A percentile compares a stretch with the other conserved stretches of the same genome.
Evolutionary conservation across 1,140 invertebrate genomes (phyloP).

Genomic region (Papilio xuthus): DNA sequence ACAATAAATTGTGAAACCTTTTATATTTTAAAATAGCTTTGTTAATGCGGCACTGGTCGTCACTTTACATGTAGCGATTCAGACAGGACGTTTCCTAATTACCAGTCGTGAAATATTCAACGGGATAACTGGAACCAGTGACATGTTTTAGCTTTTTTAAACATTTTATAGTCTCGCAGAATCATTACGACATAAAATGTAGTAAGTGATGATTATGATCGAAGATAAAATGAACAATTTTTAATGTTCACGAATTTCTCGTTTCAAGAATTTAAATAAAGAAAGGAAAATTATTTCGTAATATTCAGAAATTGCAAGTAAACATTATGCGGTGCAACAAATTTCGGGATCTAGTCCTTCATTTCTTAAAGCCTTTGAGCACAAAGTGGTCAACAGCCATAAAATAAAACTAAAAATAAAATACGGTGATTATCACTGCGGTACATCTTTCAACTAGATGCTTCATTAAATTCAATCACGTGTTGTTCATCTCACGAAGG

Average conservation of each 20-base stretch:
- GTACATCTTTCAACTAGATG: constrained; percentile 22
- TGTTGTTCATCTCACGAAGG: constrained; percentile 34
- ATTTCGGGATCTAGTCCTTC: too few relatives aligned
- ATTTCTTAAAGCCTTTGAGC: neutral
- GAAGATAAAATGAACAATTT: neutral
- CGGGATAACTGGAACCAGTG: neutral
- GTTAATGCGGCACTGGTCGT: constrained; percentile 18
- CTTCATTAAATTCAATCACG: constrained; percentile 32
- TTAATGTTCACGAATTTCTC: neutral
- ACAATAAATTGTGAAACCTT: neutral
- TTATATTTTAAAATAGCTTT: neutral
- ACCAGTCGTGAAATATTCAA: constrained; percentile 20
- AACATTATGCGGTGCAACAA: too few relatives aligned
- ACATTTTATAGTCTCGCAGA: neutral
- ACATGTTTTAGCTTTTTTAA: neutral
- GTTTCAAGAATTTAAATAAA: too few relatives aligned
- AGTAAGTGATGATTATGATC: too few relatives aligned
- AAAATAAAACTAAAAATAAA: neutral
- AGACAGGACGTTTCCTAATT: constrained; percentile 26
- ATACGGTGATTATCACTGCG: neutral
- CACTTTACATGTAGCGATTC: neutral
- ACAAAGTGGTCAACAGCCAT: neutral
- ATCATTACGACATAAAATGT: neutral
- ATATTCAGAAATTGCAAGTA: neutral
- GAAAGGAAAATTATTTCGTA: too few relatives aligned